These are phyloP conservation scores for Tadarida brasiliensis DNA, from an alignment of 2,797 vertebrate genomes.

Conservation along the genomic window DNA sequence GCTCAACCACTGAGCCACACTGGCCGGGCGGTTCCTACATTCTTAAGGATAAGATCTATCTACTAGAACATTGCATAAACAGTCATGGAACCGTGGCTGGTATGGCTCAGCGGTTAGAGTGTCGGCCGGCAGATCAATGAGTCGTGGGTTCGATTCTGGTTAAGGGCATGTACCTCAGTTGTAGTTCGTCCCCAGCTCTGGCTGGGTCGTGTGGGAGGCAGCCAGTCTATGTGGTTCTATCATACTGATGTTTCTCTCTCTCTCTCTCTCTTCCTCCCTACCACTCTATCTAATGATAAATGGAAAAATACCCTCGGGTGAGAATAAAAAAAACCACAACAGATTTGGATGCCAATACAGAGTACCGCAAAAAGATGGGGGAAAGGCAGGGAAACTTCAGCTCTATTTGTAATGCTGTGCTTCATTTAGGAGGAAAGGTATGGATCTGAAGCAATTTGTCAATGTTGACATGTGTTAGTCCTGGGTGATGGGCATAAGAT, in stretches of 20 bases:
- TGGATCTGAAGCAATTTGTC: background rate
- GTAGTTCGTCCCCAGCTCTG: no score
- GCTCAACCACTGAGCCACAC: background rate
- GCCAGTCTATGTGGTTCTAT: no score
- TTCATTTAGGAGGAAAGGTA: constrained; percentile 17
- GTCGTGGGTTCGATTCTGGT: no score
- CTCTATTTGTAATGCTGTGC: background rate
- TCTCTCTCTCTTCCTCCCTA: no score
- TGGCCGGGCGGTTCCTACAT: background rate
- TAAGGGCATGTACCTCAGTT: no score
- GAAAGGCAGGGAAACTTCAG: background rate
- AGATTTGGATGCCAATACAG: background rate
- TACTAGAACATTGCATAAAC: background rate
- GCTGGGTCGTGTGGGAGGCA: no score
- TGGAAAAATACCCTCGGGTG: no score
- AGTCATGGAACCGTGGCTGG: background rate
- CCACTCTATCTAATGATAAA: no score
- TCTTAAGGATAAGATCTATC: constrained; percentile 20
- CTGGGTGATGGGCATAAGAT: background rate
- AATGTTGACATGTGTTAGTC: background rate
- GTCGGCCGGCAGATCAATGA: no score
- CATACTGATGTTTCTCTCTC: no score
- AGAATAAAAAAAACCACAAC: no score
- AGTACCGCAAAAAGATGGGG: background rate
- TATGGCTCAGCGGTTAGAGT: no score